Evolutionary conservation across 2,797 vertebrate species (phyloP), one percentile per base, ranked within the genome.

Genomic region (Sphenopsis melanotis): DNA sequence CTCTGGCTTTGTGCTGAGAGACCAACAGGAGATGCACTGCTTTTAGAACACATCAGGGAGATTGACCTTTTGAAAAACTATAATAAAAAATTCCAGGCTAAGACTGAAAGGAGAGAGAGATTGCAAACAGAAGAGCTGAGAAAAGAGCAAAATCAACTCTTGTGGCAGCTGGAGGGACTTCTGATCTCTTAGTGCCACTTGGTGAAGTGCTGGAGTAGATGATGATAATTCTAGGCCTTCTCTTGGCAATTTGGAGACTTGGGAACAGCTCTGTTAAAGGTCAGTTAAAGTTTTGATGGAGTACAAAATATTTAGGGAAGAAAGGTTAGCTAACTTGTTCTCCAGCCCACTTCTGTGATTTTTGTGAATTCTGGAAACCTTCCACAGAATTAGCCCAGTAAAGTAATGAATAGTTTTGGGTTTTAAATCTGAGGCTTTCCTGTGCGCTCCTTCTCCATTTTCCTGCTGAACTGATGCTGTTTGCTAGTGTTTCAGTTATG

Each of bases 111-210:
- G 9, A 14, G 30, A n/a, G 39, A 18, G 50, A 21, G 36, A 16
- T 11, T 29, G 6, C 34, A 39, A 83, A 32, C 14, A 64, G 72
- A 72, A 66, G 42, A 47, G 41, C n/a, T 47, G 37, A 79, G 27
- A 52, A 76, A 65, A 65, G 42, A 52, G 27, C 21, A 52, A 52
- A 85, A 55, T 69, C 15, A 52, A 7, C 12, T 12, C 12, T 66
- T 0, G 0, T 15, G 32, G 50, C 46, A 71, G 70, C 57, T 4
- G 2, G 34, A 44, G 29, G 34, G 30, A 26, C 29, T 60, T 42
- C n/a, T 46, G n/a, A 39, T 5, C 30, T 47, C 16, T 46, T 19
- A 20, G 57, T 69, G 50, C 47, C 5, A 4, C 12, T 27, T 76
- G 20, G 7, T 52, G 63, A 89, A 60, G 29, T 47, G 70, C 55